phyloP scores from a whole-genome alignment of 2,888 invertebrate species.

The Cheilosia urbana region DNA sequence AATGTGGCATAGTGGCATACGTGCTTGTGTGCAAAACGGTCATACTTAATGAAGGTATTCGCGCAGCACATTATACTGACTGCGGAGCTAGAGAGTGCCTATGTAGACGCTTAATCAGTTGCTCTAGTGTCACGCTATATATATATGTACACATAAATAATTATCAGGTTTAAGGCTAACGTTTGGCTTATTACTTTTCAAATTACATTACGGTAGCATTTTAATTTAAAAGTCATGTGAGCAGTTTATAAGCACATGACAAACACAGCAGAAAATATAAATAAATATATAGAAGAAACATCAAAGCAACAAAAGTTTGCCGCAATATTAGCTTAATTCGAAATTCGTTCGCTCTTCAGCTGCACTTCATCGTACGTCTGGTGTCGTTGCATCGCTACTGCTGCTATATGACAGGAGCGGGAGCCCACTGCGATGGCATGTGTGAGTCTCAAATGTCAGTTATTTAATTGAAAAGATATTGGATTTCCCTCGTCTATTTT shows the following conservation, averaged over 20 bases:
- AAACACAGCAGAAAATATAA: constrained; percentile 3
- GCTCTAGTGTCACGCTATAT: constrained; percentile 21
- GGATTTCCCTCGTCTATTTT: constrained; percentile 63
- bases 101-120: constrained; percentile 29
- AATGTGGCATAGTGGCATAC: constrained; percentile 54
- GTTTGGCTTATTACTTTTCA: constrained; percentile 47
- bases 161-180: constrained; percentile 73
- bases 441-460: constrained; percentile 66
- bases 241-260: background rate
- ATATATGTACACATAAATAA: constrained; percentile 18
- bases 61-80: constrained; percentile 12
- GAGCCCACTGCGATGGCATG: constrained; percentile 34
- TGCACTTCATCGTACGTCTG: constrained; percentile 12
- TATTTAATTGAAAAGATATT: constrained; percentile 62
- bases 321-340: constrained; percentile 44
- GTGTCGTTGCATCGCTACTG: background rate
- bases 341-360: constrained; percentile 22
- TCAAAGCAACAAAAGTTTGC: constrained; percentile 25
- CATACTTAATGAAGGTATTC: constrained; percentile 34
- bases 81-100: constrained; percentile 9
- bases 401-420: constrained; percentile 5
- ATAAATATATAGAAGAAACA: background rate
- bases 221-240: constrained; percentile 58
- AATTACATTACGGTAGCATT: constrained; percentile 61
- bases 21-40: constrained; percentile 29